Evolutionary conservation across 2,113 vertebrate species (phyloP).

Genomic region (Tylochromis polylepis): DNA sequence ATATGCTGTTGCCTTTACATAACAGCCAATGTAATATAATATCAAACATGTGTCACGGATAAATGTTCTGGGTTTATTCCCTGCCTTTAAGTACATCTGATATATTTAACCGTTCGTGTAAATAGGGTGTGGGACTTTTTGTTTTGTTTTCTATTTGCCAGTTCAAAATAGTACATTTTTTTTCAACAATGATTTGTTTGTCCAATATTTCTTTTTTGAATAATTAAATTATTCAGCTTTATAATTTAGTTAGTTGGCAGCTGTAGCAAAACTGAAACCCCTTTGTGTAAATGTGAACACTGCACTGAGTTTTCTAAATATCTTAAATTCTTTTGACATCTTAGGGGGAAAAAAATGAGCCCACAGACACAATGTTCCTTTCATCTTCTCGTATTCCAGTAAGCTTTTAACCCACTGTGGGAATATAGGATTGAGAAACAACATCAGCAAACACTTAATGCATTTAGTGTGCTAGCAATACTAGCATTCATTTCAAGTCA

Average conservation of each 20-base stretch:
- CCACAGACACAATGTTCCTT: not conserved
- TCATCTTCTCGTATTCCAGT: not conserved
- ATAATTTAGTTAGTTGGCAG: not conserved
- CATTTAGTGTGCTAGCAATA: not conserved
- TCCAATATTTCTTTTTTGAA: not conserved
- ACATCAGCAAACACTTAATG: not conserved
- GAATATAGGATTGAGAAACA: not conserved
- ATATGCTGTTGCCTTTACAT: not conserved
- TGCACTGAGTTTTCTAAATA: not conserved
- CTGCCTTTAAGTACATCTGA: not conserved
- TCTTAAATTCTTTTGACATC: not conserved
- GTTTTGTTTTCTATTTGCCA: not conserved
- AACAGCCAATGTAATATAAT: not conserved
- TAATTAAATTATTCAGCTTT: not conserved
- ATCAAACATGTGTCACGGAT: not conserved
- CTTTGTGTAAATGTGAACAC: not conserved
- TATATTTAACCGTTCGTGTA: not conserved
- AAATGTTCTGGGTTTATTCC: not conserved
- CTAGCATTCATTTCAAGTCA: not conserved
- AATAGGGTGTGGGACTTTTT: not conserved
- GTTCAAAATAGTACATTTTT: not conserved
- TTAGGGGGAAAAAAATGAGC: not conserved
- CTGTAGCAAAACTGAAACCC: not conserved
- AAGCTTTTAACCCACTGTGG: not conserved
- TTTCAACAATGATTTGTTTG: not conserved